Evolutionary conservation across 2,113 vertebrate genomes (phyloP).

Genomic region (Zingel zingel): DNA sequence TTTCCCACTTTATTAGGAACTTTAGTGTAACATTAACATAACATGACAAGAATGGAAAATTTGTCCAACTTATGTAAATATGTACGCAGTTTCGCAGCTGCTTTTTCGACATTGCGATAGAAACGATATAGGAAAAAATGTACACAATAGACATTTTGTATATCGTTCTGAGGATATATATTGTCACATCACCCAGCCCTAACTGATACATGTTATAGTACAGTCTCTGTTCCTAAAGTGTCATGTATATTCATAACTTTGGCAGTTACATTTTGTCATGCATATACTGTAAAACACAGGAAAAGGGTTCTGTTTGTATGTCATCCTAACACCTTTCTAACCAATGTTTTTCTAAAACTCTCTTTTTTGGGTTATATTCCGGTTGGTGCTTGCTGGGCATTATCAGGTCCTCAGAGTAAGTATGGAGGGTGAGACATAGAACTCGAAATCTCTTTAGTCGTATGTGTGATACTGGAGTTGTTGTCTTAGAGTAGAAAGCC

Average conservation of each 20-base stretch:
- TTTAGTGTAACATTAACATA: too few species aligned
- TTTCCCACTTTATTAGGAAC: too few species aligned
- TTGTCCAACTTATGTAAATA: too few species aligned
- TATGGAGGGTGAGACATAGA: slow-evolving; percentile 47
- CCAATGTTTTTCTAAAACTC: slow-evolving; percentile 62
- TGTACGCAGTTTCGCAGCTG: too few species aligned
- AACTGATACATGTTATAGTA: neutral
- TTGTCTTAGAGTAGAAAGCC: slow-evolving; percentile 24
- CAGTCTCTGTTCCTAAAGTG: neutral
- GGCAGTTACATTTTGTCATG: neutral
- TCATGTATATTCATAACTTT: neutral
- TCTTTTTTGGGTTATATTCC: slow-evolving; percentile 60
- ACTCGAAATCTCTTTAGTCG: neutral
- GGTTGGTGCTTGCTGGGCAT: slow-evolving; percentile 58
- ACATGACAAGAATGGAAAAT: too few species aligned
- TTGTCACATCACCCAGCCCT: too few species aligned
- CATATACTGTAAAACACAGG: neutral
- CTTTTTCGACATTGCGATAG: too few species aligned
- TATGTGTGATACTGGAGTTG: neutral
- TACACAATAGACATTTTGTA: too few species aligned
- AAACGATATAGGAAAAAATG: too few species aligned
- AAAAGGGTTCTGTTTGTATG: neutral
- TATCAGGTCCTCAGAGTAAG: slow-evolving; percentile 82
- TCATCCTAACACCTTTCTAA: slow-evolving; percentile 44
- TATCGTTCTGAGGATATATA: too few species aligned